These are phyloP conservation scores for Apostichopus leukothele DNA, from an alignment of 53 echinoderm and acorn worm genomes.

Conservation along the genomic window DNA sequence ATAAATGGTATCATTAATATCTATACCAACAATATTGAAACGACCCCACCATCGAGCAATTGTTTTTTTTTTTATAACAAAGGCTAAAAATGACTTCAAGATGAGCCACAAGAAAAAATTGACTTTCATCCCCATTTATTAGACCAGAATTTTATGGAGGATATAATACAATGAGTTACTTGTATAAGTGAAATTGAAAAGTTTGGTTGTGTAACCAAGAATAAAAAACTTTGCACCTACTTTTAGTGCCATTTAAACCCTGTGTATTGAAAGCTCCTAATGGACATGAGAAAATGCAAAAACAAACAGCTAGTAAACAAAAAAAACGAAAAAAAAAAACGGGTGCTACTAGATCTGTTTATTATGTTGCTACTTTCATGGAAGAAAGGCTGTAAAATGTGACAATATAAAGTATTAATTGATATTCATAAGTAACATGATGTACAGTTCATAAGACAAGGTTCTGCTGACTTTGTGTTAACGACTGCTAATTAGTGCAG, in stretches of 20 bases:
- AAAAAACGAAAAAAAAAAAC: not conserved
- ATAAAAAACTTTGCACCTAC: not conserved
- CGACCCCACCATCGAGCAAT: constrained; percentile 5
- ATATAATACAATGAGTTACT: not conserved
- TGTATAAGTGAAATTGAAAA: constrained; percentile 3
- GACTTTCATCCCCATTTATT: constrained; percentile 3
- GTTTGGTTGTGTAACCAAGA: constrained; percentile 4
- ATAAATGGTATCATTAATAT: constrained; percentile 8
- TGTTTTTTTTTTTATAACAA: not conserved
- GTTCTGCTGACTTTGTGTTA: too few relatives aligned
- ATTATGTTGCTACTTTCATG: too few relatives aligned
- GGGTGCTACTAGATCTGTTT: too few relatives aligned
- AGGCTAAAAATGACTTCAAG: not conserved
- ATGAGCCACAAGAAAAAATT: constrained; percentile 28
- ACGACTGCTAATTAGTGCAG: too few relatives aligned
- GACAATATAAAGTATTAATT: too few relatives aligned
- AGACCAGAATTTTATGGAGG: not conserved
- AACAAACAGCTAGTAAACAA: constrained; percentile 16
- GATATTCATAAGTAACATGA: too few relatives aligned
- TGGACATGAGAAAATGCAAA: not conserved
- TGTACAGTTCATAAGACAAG: too few relatives aligned
- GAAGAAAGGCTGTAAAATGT: too few relatives aligned
- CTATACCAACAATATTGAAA: constrained; percentile 4
- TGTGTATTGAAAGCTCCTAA: not conserved
- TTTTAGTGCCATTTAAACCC: not conserved